Conservation (phyloP, 2,888 invertebrate species). For the Galerucella nymphaeae region DNA sequence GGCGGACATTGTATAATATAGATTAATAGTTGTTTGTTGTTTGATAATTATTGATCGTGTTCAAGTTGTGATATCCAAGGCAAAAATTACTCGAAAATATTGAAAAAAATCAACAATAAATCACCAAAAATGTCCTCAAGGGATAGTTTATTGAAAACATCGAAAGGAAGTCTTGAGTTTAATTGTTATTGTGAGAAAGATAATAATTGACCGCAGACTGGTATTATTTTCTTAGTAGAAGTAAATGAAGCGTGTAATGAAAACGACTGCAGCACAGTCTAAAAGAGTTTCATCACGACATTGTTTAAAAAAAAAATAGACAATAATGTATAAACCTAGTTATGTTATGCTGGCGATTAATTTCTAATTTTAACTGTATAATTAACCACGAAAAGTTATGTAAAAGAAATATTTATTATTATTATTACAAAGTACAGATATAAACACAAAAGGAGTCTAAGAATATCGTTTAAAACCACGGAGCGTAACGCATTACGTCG, state of each 20-base stretch:
- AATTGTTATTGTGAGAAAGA: too few relatives aligned
- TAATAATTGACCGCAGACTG: too few relatives aligned
- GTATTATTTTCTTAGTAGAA: not conserved
- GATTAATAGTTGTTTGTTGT: too few relatives aligned
- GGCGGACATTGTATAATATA: too few relatives aligned
- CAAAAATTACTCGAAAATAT: too few relatives aligned
- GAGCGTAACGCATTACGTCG: constrained; percentile 28
- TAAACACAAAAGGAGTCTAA: constrained; percentile 4
- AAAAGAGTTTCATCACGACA: not conserved
- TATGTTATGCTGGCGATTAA: constrained; percentile 14
- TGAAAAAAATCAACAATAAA: too few relatives aligned
- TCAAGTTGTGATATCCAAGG: too few relatives aligned
- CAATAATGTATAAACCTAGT: constrained; percentile 13
- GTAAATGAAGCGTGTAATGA: not conserved
- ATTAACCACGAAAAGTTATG: constrained; percentile 26
- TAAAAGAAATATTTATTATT: constrained; percentile 22
- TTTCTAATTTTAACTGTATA: constrained; percentile 3
- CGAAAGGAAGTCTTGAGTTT: too few relatives aligned
- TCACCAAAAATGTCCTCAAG: too few relatives aligned
- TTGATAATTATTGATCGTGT: too few relatives aligned
- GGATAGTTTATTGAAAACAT: too few relatives aligned
- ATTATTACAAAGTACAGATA: constrained; percentile 18
- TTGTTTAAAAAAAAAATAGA: not conserved
- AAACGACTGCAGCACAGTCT: not conserved
- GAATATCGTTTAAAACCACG: constrained; percentile 23